Conservation (phyloP, 2,113 vertebrate species). For the Psittacula cyanocephala region DNA sequence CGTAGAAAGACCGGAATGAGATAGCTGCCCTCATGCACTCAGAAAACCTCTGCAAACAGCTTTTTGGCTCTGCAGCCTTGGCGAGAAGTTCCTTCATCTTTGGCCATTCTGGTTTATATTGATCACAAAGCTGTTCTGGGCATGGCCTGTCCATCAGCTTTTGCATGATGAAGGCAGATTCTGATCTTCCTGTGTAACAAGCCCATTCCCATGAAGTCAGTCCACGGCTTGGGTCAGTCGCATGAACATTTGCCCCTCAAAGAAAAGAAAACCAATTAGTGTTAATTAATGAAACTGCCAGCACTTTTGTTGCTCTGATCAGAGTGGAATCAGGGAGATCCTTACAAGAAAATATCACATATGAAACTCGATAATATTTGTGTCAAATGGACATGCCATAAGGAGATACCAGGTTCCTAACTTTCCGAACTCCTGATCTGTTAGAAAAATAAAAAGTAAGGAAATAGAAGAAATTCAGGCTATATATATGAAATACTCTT, state of each 20-base stretch:
- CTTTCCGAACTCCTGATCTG: not conserved
- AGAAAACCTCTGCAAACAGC: conserved; percentile 83
- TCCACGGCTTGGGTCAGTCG: conserved; percentile 83
- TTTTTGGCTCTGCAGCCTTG: conserved; percentile 82
- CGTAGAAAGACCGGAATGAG: conserved; percentile 73
- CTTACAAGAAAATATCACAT: not conserved
- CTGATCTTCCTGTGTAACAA: conserved; percentile 87
- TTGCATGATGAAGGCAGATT: conserved; percentile 84
- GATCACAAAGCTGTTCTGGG: conserved; percentile 81
- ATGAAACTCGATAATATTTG: not conserved
- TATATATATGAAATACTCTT: not conserved
- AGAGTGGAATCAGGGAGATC: not conserved
- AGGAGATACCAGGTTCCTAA: not conserved
- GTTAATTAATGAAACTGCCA: not conserved
- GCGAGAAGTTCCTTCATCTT: conserved; percentile 75
- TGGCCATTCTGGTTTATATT: conserved; percentile 87
- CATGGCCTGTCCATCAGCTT: conserved; percentile 85
- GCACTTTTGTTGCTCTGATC: not conserved
- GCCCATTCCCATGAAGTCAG: conserved; percentile 92
- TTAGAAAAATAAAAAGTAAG: not conserved
- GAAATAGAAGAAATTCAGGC: not conserved
- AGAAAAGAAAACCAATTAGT: not conserved
- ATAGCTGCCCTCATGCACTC: conserved; percentile 79
- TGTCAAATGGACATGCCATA: not conserved
- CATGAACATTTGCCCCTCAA: conserved; percentile 86